A percentile compares a stretch with the other conserved stretches of the same genome.
Conservation (phyloP, 1,140 invertebrate species). For the Ruditapes philippinarum region DNA sequence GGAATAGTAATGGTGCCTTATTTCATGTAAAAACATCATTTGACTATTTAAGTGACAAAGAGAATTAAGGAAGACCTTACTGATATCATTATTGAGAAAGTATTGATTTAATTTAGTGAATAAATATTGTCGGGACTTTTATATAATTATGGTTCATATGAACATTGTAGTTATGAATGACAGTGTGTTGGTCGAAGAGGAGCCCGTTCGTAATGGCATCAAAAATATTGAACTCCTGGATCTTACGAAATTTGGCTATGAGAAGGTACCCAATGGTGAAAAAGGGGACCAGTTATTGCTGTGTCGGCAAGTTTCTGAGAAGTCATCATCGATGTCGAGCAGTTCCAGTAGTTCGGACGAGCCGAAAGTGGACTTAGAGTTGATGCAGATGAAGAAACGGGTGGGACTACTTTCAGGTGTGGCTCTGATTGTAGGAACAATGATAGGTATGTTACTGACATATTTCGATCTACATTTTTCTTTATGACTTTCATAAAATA, state of each 20-base stretch:
- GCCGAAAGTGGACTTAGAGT: neutral
- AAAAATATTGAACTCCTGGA: conserved; percentile 49
- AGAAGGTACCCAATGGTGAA: neutral
- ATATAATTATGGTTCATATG: neutral
- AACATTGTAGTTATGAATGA: conserved; percentile 48
- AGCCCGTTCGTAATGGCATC: conserved; percentile 45
- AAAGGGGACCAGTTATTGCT: neutral
- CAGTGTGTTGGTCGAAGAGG: conserved; percentile 47
- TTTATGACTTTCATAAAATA: too few species aligned
- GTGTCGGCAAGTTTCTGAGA: neutral
- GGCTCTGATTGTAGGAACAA: conserved; percentile 83
- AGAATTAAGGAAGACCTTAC: too few species aligned
- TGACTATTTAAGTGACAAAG: too few species aligned
- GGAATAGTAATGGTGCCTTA: too few species aligned
- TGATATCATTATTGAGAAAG: too few species aligned
- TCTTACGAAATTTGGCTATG: neutral
- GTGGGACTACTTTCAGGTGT: conserved; percentile 81
- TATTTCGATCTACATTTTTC: too few species aligned
- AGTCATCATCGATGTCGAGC: conserved; percentile 29
- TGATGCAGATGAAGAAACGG: conserved; percentile 74
- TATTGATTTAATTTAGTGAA: too few species aligned
- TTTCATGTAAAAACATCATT: too few species aligned
- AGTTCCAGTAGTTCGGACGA: neutral
- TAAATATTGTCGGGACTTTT: too few species aligned
- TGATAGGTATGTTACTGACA: conserved; percentile 87